Evolutionary conservation across 2,797 vertebrate species (phyloP).

Genomic region (Decapterus maruadsi): DNA sequence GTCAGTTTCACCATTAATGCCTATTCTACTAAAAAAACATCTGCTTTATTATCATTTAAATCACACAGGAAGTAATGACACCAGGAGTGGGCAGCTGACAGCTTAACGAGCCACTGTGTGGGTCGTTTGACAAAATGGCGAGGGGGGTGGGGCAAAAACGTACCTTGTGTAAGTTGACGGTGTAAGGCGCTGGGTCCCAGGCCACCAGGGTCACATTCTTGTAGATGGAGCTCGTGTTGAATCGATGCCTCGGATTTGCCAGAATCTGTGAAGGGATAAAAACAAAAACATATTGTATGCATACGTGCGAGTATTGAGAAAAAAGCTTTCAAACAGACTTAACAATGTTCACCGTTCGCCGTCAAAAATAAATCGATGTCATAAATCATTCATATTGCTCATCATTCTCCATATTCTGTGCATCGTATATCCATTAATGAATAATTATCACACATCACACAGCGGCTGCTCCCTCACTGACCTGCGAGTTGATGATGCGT

Average conservation of each 20-base stretch:
- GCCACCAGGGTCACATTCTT: conserved; percentile 95
- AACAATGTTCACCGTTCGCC: not conserved
- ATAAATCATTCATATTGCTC: conserved; percentile 9
- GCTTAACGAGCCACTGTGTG: not conserved
- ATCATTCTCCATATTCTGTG: not conserved
- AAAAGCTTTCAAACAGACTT: not conserved
- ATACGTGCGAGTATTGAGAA: not conserved
- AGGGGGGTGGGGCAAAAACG: too few species aligned
- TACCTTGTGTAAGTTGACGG: conserved; percentile 93
- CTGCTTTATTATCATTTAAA: not conserved
- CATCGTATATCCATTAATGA: conserved; percentile 2
- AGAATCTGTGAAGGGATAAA: conserved; percentile 75
- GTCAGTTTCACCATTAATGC: not conserved
- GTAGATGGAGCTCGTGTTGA: conserved; percentile 93
- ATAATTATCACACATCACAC: conserved; percentile 9
- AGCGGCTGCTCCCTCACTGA: conserved; percentile 72
- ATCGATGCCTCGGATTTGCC: conserved; percentile 92
- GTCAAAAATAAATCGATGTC: not conserved
- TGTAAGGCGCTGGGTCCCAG: conserved; percentile 98
- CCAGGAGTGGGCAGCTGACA: not conserved
- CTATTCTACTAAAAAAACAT: not conserved
- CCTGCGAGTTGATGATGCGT: conserved; percentile 98
- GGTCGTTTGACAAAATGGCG: not conserved
- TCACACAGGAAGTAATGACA: not conserved
- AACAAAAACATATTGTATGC: not conserved